Evolutionary conservation across 1,140 invertebrate species (phyloP).

Genomic region (Sminthurides bifidus): DNA sequence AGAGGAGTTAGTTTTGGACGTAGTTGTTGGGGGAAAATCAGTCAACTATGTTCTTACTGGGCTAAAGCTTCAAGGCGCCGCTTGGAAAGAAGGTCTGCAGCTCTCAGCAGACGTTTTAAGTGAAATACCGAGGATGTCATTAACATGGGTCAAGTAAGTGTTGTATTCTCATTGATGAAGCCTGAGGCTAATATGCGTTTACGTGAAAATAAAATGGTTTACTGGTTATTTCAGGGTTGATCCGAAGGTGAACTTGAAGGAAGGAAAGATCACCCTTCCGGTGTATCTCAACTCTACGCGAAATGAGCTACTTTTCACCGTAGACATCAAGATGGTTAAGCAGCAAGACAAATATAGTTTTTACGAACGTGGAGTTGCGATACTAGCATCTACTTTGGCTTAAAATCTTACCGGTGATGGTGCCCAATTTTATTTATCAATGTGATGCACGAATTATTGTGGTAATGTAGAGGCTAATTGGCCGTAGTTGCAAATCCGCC

Average conservation of each 20-base stretch:
- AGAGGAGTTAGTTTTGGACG: conserved; percentile 87
- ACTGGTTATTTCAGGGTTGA: conserved; percentile 33
- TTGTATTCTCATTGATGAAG: background rate
- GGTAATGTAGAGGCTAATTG: no score
- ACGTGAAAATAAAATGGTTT: background rate
- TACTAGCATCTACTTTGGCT: conserved; percentile 70
- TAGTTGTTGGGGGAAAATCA: conserved; percentile 46
- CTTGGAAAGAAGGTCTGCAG: conserved; percentile 73
- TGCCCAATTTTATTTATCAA: no score
- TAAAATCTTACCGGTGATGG: no score
- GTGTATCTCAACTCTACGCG: conserved; percentile 95
- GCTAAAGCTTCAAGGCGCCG: conserved; percentile 86
- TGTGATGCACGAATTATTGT: no score
- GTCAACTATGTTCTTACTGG: conserved; percentile 41
- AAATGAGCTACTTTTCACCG: conserved; percentile 85
- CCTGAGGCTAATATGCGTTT: background rate
- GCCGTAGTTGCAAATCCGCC: no score
- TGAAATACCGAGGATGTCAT: conserved; percentile 72
- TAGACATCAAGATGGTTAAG: conserved; percentile 79
- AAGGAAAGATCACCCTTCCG: conserved; percentile 70
- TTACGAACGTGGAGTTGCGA: conserved; percentile 93
- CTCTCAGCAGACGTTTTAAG: conserved; percentile 90
- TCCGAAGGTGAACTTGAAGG: conserved; percentile 43
- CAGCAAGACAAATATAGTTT: conserved; percentile 81
- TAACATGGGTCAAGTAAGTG: conserved; percentile 69